Evolutionary conservation across 2,888 invertebrate species (phyloP).

Genomic region (Meliscaeva auricollis): DNA sequence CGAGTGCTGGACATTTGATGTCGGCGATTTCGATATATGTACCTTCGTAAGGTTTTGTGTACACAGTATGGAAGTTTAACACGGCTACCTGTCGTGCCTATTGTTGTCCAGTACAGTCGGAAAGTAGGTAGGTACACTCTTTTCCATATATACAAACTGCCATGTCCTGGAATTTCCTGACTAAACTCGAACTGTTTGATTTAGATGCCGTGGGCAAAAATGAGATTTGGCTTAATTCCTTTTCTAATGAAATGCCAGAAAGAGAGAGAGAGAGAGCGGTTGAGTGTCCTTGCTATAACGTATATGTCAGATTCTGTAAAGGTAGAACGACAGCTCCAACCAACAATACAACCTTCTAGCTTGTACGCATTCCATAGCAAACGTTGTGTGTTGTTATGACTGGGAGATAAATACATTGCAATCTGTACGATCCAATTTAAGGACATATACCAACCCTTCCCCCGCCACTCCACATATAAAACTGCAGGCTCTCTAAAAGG

Average conservation of each 20-base stretch:
- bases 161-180: slow-evolving; percentile 36
- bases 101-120: neutral
- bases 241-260: slow-evolving; percentile 31
- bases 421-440: slow-evolving; percentile 72
- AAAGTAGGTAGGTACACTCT: neutral
- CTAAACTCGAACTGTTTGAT: slow-evolving; percentile 65
- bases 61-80: slow-evolving; percentile 19
- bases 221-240: slow-evolving; percentile 71
- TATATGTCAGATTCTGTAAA: slow-evolving; percentile 54
- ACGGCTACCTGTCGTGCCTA: neutral
- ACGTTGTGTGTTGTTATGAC: slow-evolving; percentile 61
- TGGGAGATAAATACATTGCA: slow-evolving; percentile 70
- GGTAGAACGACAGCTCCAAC: slow-evolving; percentile 29
- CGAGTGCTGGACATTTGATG: slow-evolving; percentile 46
- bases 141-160: slow-evolving; percentile 2
- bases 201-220: slow-evolving; percentile 71
- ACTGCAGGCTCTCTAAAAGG: slow-evolving; percentile 12
- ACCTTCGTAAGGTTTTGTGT: neutral
- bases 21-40: neutral
- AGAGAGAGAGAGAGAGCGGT: slow-evolving; percentile 14
- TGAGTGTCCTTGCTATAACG: slow-evolving; percentile 45
- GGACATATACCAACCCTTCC: slow-evolving; percentile 37
- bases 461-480: too few species aligned
- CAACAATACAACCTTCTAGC: slow-evolving; percentile 30
- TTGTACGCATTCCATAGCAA: slow-evolving; percentile 60